Percentiles rank a stretch among this genome's conserved stretches.
phyloP scores from a whole-genome alignment of 1,140 invertebrate species.

The Caenorhabditis remanei region DNA sequence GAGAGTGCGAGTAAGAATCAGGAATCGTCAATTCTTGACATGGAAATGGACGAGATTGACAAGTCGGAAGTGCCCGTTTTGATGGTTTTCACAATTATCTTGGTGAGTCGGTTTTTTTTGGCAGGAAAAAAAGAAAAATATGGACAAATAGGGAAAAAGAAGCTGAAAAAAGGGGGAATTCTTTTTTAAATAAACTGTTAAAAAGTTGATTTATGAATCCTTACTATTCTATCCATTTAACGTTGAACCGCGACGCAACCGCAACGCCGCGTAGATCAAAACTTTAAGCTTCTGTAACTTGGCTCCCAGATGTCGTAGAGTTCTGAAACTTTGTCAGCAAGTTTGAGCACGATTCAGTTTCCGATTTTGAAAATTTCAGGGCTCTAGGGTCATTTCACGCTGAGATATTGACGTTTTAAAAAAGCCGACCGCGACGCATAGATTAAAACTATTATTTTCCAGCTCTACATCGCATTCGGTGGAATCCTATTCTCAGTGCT shows the following conservation, averaged over 20 bases:
- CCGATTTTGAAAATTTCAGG: neutral
- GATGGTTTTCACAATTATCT: constrained; percentile 75
- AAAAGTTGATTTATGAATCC: too few relatives aligned
- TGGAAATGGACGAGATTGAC: constrained; percentile 69
- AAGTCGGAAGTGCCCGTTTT: constrained; percentile 76
- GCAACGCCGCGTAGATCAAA: too few relatives aligned
- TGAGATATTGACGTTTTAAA: too few relatives aligned
- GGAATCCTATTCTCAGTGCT: constrained; percentile 87
- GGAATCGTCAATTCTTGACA: constrained; percentile 57
- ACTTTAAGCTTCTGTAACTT: too few relatives aligned
- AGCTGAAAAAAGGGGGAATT: too few relatives aligned
- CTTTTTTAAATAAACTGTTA: too few relatives aligned
- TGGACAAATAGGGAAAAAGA: neutral
- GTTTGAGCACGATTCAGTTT: too few relatives aligned
- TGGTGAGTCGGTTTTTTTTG: constrained; percentile 66
- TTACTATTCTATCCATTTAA: too few relatives aligned
- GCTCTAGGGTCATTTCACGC: neutral
- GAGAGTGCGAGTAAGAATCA: constrained; percentile 24
- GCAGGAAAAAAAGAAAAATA: neutral
- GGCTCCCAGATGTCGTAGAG: too few relatives aligned
- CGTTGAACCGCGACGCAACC: too few relatives aligned
- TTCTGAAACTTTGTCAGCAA: too few relatives aligned
- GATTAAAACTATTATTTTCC: constrained; percentile 73
- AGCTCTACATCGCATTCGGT: constrained; percentile 82
- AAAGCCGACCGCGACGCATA: too few relatives aligned